A percentile compares a stretch with the other conserved stretches of the same genome.
phyloP scores from a whole-genome alignment of 2,888 invertebrate genomes.

The Nymphalis polychloros region DNA sequence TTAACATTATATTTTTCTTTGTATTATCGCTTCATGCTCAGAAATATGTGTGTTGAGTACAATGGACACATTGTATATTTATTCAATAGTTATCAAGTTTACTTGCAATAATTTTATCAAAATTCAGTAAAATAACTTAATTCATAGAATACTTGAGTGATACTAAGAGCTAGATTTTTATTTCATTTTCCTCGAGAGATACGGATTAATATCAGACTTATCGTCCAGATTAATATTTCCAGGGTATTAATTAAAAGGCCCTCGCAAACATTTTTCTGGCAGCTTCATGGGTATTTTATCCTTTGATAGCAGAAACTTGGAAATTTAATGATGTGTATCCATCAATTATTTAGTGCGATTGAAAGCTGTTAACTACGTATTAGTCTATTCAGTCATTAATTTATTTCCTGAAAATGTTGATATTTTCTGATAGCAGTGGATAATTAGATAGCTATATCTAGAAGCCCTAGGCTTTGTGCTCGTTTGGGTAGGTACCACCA shows the following conservation, averaged over 20 bases:
- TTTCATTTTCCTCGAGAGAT: constrained; percentile 12
- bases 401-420: too few species aligned
- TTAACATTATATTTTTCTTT: too few species aligned
- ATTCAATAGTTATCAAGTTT: neutral
- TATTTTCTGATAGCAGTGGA: too few species aligned
- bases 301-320: constrained; percentile 13
- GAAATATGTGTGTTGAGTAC: too few species aligned
- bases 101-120: neutral
- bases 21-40: too few species aligned
- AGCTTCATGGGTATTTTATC: constrained; percentile 18
- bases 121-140: neutral
- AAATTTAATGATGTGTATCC: neutral
- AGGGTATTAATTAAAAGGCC: constrained; percentile 38
- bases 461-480: too few species aligned
- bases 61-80: too few species aligned
- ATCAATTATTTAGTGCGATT: neutral
- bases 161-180: constrained; percentile 6
- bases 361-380: neutral
- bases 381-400: too few species aligned
- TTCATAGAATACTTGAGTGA: constrained; percentile 2
- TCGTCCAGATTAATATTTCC: constrained; percentile 22
- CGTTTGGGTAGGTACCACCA: too few species aligned
- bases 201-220: constrained; percentile 14
- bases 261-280: constrained; percentile 29
- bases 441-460: too few species aligned